A percentile compares a stretch with the other conserved stretches of the same genome.
Evolutionary conservation across 2,113 vertebrate genomes (phyloP).

Genomic region (Nesoenas mayeri): DNA sequence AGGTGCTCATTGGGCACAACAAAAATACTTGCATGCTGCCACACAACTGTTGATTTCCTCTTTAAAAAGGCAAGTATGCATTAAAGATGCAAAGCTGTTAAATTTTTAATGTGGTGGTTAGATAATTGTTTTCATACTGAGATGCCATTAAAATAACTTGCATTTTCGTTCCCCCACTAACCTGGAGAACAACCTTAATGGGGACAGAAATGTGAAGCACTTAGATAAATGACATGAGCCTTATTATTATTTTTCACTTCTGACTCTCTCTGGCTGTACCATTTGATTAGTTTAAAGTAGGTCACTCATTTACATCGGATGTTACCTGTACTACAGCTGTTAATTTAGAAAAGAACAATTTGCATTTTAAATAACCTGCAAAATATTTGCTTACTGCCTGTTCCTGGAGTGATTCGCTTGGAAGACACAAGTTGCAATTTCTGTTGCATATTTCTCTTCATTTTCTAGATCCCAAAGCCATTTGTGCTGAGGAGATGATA

Average conservation of each 20-base stretch:
- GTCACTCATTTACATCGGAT: constrained; percentile 1
- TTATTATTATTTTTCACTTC: not conserved
- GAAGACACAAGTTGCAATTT: not conserved
- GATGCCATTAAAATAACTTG: constrained; percentile 14
- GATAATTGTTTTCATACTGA: constrained; percentile 3
- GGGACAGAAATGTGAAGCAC: not conserved
- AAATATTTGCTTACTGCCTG: not conserved
- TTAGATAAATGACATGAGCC: not conserved
- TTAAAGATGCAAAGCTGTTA: constrained; percentile 53
- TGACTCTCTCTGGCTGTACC: not conserved
- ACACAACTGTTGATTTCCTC: not conserved
- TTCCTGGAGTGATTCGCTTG: not conserved
- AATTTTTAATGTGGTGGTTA: constrained; percentile 39
- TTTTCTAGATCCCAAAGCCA: not conserved
- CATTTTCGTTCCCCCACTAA: constrained; percentile 3
- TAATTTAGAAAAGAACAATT: not conserved
- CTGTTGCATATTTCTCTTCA: not conserved
- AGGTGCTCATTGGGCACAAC: not conserved
- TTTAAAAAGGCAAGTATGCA: constrained; percentile 9
- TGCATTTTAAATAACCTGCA: constrained; percentile 10
- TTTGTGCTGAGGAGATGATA: not conserved
- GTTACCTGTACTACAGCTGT: not conserved
- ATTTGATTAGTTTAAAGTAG: not conserved
- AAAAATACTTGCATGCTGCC: not conserved
- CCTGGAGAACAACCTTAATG: not conserved